Percentiles rank a stretch among this genome's conserved stretches.
phyloP scores from a whole-genome alignment of 2,113 vertebrate genomes.

The Urocolius indicus region DNA sequence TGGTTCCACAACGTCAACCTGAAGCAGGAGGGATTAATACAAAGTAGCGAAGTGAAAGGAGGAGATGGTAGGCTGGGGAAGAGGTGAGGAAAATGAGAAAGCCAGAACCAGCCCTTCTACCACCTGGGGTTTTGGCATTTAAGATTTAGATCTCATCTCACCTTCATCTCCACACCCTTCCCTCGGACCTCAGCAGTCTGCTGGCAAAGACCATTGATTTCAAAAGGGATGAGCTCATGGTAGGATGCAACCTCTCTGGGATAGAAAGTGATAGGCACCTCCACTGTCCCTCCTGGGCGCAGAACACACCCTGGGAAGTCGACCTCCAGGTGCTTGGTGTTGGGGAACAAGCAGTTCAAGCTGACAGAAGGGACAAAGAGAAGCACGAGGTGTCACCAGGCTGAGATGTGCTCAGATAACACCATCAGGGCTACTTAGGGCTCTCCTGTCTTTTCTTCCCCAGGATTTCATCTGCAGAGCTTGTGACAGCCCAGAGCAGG shows the following conservation, averaged over 20 bases:
- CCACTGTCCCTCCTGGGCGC: constrained; percentile 72
- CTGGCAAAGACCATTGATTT: constrained; percentile 80
- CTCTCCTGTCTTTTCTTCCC: background rate
- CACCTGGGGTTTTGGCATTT: background rate
- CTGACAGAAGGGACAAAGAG: constrained; percentile 70
- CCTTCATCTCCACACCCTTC: constrained; percentile 87
- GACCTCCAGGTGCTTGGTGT: constrained; percentile 77
- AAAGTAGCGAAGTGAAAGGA: background rate
- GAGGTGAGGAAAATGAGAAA: background rate
- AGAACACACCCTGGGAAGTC: constrained; percentile 73
- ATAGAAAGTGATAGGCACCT: constrained; percentile 84
- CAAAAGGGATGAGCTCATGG: constrained; percentile 81
- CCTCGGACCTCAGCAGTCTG: constrained; percentile 83
- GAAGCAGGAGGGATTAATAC: background rate
- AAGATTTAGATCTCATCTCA: constrained; percentile 41
- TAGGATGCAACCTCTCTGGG: constrained; percentile 80
- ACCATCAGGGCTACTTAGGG: background rate
- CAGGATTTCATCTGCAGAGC: background rate
- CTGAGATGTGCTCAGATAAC: background rate
- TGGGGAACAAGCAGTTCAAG: constrained; percentile 82
- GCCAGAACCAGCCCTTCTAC: background rate
- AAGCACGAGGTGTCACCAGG: background rate
- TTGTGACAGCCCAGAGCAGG: background rate
- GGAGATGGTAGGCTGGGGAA: background rate
- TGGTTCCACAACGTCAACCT: constrained; percentile 84